These are phyloP conservation scores for Pampusana beccarii DNA, from an alignment of 2,113 vertebrate species.

Conservation along the genomic window DNA sequence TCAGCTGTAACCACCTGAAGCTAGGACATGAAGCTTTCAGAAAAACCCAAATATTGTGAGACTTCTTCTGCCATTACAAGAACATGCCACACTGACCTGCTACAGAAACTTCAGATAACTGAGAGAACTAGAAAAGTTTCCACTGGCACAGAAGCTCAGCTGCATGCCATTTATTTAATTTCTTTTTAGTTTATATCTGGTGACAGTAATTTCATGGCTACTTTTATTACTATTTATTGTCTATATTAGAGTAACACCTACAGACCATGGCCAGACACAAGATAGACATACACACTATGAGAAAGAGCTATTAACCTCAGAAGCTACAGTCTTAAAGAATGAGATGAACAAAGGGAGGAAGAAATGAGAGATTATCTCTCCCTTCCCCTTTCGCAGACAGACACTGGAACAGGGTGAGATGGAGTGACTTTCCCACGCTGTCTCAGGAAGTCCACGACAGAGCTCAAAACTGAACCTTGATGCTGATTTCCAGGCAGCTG, in stretches of 20 bases:
- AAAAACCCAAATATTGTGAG: not conserved
- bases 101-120: not conserved
- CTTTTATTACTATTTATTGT: not conserved
- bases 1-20: not conserved
- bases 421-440: not conserved
- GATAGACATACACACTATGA: not conserved
- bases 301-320: not conserved
- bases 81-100: not conserved
- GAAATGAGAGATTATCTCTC: slow-evolving; percentile 9
- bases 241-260: not conserved
- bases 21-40: not conserved
- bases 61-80: not conserved
- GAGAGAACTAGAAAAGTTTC: not conserved
- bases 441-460: not conserved
- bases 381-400: not conserved
- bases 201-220: not conserved
- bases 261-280: not conserved
- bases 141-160: not conserved
- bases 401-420: not conserved
- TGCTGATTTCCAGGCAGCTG: not conserved
- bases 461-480: not conserved
- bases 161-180: not conserved
- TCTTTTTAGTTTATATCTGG: not conserved
- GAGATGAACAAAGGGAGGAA: slow-evolving; percentile 47
- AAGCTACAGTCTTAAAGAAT: not conserved